Percentiles rank a stretch among this genome's conserved stretches.
Evolutionary conservation across 2,113 vertebrate species (phyloP).

Genomic region (Thamnaconus septentrionalis): DNA sequence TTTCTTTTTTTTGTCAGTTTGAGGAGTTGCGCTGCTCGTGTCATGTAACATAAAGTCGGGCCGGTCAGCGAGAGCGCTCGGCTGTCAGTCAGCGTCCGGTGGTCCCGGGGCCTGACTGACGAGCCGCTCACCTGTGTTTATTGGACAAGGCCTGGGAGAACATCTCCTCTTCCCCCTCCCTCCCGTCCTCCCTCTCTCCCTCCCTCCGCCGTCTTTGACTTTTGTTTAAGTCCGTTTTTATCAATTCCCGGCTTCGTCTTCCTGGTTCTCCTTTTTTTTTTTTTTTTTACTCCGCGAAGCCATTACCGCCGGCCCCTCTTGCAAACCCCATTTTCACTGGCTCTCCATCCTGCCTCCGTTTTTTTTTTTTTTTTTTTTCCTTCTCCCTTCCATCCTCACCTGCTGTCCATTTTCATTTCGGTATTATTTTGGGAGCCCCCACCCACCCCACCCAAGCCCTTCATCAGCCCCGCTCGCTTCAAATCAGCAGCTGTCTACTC

Average conservation of each 20-base stretch:
- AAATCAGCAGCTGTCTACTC: slow-evolving; percentile 39
- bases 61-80: slow-evolving; percentile 72
- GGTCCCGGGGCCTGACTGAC: slow-evolving; percentile 65
- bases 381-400: slow-evolving; percentile 26
- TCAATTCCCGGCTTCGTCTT: slow-evolving; percentile 37
- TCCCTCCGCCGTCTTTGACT: slow-evolving; percentile 46
- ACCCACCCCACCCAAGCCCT: slow-evolving; percentile 23
- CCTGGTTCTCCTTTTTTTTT: slow-evolving; percentile 26
- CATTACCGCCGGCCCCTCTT: slow-evolving; percentile 48
- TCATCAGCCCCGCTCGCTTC: slow-evolving; percentile 13
- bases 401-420: slow-evolving; percentile 56
- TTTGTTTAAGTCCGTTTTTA: slow-evolving; percentile 54
- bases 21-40: slow-evolving; percentile 72
- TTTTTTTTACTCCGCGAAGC: slow-evolving; percentile 8
- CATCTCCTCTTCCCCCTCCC: slow-evolving; percentile 56
- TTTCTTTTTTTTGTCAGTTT: slow-evolving; percentile 56
- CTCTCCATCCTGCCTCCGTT: slow-evolving; percentile 39
- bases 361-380: slow-evolving; percentile 32
- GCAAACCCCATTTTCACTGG: slow-evolving; percentile 39
- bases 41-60: slow-evolving; percentile 82
- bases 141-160: slow-evolving; percentile 76
- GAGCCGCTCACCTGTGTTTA: slow-evolving; percentile 77
- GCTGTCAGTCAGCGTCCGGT: slow-evolving; percentile 79
- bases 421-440: slow-evolving; percentile 61
- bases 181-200: slow-evolving; percentile 50